A percentile compares a stretch with the other conserved stretches of the same genome.
Evolutionary conservation across 2,888 invertebrate genomes (phyloP).

Genomic region (Cryptophagus acutangulus): DNA sequence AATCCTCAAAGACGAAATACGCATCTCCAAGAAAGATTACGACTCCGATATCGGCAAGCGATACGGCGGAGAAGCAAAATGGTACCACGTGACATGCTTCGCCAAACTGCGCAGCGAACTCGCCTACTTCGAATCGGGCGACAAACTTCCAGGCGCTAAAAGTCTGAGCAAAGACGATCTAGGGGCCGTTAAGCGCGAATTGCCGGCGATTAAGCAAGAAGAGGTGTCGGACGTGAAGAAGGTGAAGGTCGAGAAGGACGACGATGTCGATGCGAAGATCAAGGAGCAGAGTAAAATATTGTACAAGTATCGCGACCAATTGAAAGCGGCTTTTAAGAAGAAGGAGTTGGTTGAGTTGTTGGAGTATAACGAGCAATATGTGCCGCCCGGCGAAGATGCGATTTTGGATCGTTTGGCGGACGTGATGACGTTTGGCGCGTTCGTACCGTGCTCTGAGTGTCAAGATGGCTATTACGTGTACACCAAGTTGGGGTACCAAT

Average conservation of each 20-base stretch:
- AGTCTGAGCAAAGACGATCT: conserved; percentile 68
- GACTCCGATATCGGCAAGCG: conserved; percentile 74
- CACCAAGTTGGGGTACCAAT: conserved; percentile 73
- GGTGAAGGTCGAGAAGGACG: conserved; percentile 57
- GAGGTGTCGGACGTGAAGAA: conserved; percentile 64
- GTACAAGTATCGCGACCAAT: conserved; percentile 61
- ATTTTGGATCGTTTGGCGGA: conserved; percentile 74
- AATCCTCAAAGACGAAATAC: conserved; percentile 68
- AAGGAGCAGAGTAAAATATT: conserved; percentile 69
- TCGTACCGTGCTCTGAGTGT: conserved; percentile 75
- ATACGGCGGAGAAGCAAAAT: conserved; percentile 78
- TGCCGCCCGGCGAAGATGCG: conserved; percentile 54
- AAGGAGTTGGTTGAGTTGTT: conserved; percentile 61
- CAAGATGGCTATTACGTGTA: conserved; percentile 66
- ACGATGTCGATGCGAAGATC: conserved; percentile 47
- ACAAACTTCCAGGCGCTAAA: conserved; percentile 72
- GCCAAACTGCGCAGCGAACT: conserved; percentile 67
- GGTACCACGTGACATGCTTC: conserved; percentile 93
- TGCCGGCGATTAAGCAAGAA: conserved; percentile 57
- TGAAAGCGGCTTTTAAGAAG: conserved; percentile 57
- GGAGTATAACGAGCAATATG: conserved; percentile 65
- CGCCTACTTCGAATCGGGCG: conserved; percentile 67
- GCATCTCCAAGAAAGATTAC: conserved; percentile 80
- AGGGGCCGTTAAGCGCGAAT: conserved; percentile 52
- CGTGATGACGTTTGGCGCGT: conserved; percentile 81